Percentiles rank a stretch among this genome's conserved stretches.
phyloP scores from a whole-genome alignment of 37 sponge, comb jelly and placozoan genomes.

The Chondrosia reniformis region DNA sequence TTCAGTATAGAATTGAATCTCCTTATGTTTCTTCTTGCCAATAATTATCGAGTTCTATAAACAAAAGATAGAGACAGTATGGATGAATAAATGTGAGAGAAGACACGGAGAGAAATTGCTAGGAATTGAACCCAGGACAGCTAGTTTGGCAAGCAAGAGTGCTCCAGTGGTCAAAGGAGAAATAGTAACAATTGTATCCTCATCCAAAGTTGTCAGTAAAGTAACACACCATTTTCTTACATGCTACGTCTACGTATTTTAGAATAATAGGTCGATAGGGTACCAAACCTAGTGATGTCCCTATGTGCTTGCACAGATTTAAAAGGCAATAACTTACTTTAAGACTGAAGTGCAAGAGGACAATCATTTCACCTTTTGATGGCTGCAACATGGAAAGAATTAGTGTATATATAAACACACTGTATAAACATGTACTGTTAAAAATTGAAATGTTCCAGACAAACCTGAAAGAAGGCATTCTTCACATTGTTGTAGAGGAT shows the following conservation, averaged over 20 bases:
- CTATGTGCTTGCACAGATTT: too few species aligned
- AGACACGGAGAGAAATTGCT: too few species aligned
- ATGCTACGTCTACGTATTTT: too few species aligned
- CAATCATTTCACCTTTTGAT: constrained; percentile 94
- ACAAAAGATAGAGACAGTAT: too few species aligned
- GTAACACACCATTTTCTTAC: too few species aligned
- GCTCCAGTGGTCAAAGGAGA: too few species aligned
- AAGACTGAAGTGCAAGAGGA: constrained; percentile 80
- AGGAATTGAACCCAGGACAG: too few species aligned
- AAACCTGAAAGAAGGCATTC: constrained; percentile 93
- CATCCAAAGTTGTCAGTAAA: too few species aligned
- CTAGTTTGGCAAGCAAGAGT: too few species aligned
- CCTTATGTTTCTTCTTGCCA: constrained; percentile 93
- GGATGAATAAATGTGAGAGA: too few species aligned
- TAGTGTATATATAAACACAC: background rate
- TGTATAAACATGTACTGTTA: background rate
- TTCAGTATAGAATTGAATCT: constrained; percentile 97
- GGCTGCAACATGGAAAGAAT: constrained; percentile 47
- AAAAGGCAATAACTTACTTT: constrained; percentile 64
- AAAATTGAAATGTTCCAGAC: background rate
- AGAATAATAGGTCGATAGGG: too few species aligned
- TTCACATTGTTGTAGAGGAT: constrained; percentile 92
- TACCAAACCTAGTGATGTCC: background rate
- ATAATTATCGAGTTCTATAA: constrained; percentile 84
- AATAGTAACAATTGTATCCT: too few species aligned